phyloP scores from a whole-genome alignment of 2,888 invertebrate genomes.

The Sisyra terminalis region DNA sequence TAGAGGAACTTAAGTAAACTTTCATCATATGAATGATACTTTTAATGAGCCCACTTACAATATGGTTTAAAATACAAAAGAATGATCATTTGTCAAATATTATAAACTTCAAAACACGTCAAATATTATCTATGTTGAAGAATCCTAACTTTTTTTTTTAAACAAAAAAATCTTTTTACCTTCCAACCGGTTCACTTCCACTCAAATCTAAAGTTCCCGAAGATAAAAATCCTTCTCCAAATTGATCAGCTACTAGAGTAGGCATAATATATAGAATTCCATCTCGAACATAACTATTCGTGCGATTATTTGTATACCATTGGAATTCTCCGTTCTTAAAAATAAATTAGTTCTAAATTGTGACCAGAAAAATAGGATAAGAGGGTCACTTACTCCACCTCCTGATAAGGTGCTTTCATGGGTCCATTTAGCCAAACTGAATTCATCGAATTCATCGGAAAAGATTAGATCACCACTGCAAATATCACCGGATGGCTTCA shows the following conservation, averaged over 20 bases:
- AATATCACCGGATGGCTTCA: slow-evolving; percentile 25
- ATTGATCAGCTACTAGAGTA: slow-evolving; percentile 35
- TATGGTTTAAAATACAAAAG: too few species aligned
- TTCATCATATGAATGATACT: too few species aligned
- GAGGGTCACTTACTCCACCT: slow-evolving; percentile 33
- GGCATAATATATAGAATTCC: slow-evolving; percentile 45
- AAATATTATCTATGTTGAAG: slow-evolving; percentile 6
- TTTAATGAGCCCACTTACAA: too few species aligned
- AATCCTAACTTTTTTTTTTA: slow-evolving; percentile 5
- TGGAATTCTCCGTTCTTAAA: slow-evolving; percentile 54
- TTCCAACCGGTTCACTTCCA: slow-evolving; percentile 42
- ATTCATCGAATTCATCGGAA: slow-evolving; percentile 36
- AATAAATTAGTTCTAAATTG: slow-evolving; percentile 8
- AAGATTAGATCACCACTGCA: slow-evolving; percentile 40
- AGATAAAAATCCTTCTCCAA: slow-evolving; percentile 33
- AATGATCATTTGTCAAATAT: too few species aligned
- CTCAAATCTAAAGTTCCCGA: slow-evolving; percentile 36
- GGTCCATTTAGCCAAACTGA: slow-evolving; percentile 41
- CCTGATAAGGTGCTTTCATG: slow-evolving; percentile 44
- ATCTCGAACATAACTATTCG: slow-evolving; percentile 41
- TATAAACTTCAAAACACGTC: too few species aligned
- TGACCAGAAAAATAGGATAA: slow-evolving; percentile 1
- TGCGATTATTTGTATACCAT: slow-evolving; percentile 48
- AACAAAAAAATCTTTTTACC: slow-evolving; percentile 22
- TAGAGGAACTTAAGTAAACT: too few species aligned